phyloP scores from a whole-genome alignment of 2,113 vertebrate species.

The Tragelaphus imberbis region DNA sequence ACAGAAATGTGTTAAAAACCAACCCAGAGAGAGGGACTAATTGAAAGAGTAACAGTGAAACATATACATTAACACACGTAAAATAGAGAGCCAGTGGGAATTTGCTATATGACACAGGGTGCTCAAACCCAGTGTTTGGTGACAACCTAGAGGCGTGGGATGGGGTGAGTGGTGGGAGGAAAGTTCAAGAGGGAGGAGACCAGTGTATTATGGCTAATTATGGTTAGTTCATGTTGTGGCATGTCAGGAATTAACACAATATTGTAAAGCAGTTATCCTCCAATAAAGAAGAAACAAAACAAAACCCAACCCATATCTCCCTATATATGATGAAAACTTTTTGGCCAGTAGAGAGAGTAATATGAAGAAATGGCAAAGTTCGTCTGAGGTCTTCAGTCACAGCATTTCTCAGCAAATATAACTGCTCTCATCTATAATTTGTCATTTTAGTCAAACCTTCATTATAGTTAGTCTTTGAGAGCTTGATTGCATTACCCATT shows the following conservation, averaged over 20 bases:
- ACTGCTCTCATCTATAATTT: not conserved
- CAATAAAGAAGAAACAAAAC: not conserved
- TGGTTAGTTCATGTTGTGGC: not conserved
- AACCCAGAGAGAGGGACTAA: not conserved
- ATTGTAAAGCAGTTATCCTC: not conserved
- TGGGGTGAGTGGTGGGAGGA: not conserved
- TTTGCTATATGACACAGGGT: not conserved
- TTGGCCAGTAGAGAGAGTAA: not conserved
- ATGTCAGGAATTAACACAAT: not conserved
- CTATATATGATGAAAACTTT: not conserved
- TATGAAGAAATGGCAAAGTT: not conserved
- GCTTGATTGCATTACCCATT: not conserved
- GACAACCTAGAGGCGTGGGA: not conserved
- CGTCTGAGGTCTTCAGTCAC: not conserved
- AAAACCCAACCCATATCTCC: not conserved
- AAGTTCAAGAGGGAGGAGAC: not conserved
- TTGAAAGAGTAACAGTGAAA: not conserved
- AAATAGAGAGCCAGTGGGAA: not conserved
- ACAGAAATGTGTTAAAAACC: not conserved
- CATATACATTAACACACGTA: not conserved
- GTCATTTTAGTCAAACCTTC: not conserved
- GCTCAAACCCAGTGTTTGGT: not conserved
- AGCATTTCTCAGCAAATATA: not conserved
- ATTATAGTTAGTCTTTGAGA: not conserved
- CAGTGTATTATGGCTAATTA: not conserved